These are phyloP conservation scores for Campylomormyrus numenius DNA, from an alignment of 2,113 vertebrate species.

Conservation along the genomic window DNA sequence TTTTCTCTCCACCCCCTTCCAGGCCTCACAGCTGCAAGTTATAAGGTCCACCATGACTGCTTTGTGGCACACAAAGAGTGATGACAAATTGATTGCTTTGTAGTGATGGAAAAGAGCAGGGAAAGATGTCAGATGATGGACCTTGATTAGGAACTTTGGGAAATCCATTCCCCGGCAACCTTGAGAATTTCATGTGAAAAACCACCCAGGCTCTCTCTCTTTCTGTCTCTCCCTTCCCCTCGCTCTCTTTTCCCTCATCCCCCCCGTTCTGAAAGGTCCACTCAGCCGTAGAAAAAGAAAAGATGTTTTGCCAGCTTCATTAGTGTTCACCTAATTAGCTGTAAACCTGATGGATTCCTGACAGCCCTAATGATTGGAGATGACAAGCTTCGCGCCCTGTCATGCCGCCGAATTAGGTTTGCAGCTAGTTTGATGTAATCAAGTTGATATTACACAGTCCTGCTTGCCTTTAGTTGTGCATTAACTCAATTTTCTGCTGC, in stretches of 20 bases:
- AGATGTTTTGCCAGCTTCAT: constrained; percentile 99
- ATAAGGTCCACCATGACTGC: constrained; percentile 83
- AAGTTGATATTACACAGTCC: constrained; percentile 99
- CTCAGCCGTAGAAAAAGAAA: constrained; percentile 86
- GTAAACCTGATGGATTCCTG: constrained; percentile 99
- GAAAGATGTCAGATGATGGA: constrained; percentile 75
- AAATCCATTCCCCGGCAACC: constrained; percentile 86
- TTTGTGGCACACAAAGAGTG: constrained; percentile 81
- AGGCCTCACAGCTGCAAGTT: constrained; percentile 76
- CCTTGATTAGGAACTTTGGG: constrained; percentile 83
- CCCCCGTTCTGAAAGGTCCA: constrained; percentile 66
- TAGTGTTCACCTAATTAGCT: constrained; percentile 99
- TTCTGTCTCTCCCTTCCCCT: background rate
- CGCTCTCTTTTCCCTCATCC: constrained; percentile 30
- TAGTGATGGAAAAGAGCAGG: constrained; percentile 77
- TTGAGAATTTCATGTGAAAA: constrained; percentile 80
- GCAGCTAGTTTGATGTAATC: constrained; percentile 99
- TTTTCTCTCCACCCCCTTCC: constrained; percentile 50
- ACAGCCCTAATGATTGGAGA: constrained; percentile 99
- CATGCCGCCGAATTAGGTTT: constrained; percentile 97
- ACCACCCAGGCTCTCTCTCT: background rate
- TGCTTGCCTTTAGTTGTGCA: constrained; percentile 94
- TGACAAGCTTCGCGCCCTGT: constrained; percentile 93
- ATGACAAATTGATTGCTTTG: constrained; percentile 92
- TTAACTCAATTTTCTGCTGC: constrained; percentile 99